phyloP scores from a whole-genome alignment of 92 coral and sea anemone genomes.

The Bergia sp. region DNA sequence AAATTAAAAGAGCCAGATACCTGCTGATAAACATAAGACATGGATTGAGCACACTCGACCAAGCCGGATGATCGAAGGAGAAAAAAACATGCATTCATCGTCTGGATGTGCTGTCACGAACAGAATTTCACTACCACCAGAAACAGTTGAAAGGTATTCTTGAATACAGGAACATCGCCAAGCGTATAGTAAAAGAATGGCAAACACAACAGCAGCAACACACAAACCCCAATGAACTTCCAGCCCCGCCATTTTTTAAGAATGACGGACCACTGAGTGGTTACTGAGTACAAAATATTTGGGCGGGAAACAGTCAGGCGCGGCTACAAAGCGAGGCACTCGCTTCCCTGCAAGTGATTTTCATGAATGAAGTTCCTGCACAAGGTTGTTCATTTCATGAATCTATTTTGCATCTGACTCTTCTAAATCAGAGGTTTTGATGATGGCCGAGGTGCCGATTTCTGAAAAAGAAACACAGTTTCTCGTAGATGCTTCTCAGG shows the following conservation, averaged over 20 bases:
- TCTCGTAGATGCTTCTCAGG: slow-evolving; percentile 9
- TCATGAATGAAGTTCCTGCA: no score
- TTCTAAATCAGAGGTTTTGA: background rate
- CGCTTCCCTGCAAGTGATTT: slow-evolving; percentile 30
- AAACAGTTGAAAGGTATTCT: slow-evolving; percentile 41
- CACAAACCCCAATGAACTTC: slow-evolving; percentile 14
- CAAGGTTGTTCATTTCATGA: background rate
- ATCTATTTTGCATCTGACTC: no score
- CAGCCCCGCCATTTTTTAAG: background rate
- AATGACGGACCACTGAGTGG: slow-evolving; percentile 28
- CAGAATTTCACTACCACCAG: slow-evolving; percentile 67
- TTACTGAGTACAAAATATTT: background rate
- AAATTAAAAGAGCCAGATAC: slow-evolving; percentile 42
- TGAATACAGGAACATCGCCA: slow-evolving; percentile 39
- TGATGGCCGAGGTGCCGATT: slow-evolving; percentile 4
- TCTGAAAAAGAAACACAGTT: background rate
- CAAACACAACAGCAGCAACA: background rate
- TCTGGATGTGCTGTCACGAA: slow-evolving; percentile 96
- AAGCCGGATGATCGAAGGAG: slow-evolving; percentile 80
- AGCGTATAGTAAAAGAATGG: slow-evolving; percentile 20
- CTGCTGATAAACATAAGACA: slow-evolving; percentile 80
- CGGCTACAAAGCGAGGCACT: slow-evolving; percentile 15
- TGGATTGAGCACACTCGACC: slow-evolving; percentile 60
- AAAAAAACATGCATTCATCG: slow-evolving; percentile 99
- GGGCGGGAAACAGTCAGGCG: slow-evolving; percentile 37